Evolutionary conservation across 2,797 vertebrate species (phyloP), one percentile per base, ranked within the genome.

Genomic region (Chaunax sp.): DNA sequence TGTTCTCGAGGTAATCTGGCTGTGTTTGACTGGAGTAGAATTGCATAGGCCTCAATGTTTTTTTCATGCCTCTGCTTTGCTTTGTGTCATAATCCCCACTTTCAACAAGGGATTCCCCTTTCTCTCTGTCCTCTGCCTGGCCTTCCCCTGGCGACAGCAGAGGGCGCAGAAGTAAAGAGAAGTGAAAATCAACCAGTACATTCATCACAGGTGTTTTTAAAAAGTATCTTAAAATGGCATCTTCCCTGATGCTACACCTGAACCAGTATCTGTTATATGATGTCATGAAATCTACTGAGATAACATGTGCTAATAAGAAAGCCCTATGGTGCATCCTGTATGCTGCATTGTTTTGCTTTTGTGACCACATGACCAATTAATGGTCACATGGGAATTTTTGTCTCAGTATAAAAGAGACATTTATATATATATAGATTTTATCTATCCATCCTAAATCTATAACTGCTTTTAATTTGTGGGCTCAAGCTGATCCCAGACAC

Each of bases 91-190:
- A 72, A 28, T 43, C 4, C 49, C 16, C 61, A 62, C 20, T 45
- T 60, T 33, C 5, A 51, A 14, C 9, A 16, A 9, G 19, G n/a
- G 44, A 12, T 45, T 45, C n/a, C 63, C 14, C 23, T 50, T 43
- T 37, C 12, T 14, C 13, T 38, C 6, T 16, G 3, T 1, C 6
- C 7, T n/a, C 30, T 44, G 20, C 14, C 15, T 38, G 6, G 26
- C 1, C n/a, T 25, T 19, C 11, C 13, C 8, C n/a, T 49, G 2
- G 22, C 10, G 65, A 44, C 83, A 83, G 64, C 58, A 85, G 83
- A 49, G 72, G 83, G 81, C 49, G 59, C 72, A 38, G 3, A 51
- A 37, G 41, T 49, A 33, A 41, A 41, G 14, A 56, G 12, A 53
- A 49, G 14, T 19, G 8, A 53, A 55, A 59, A 33, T 8, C 20